Conservation (phyloP, 2,113 vertebrate species). For the Saccopteryx leptura region DNA sequence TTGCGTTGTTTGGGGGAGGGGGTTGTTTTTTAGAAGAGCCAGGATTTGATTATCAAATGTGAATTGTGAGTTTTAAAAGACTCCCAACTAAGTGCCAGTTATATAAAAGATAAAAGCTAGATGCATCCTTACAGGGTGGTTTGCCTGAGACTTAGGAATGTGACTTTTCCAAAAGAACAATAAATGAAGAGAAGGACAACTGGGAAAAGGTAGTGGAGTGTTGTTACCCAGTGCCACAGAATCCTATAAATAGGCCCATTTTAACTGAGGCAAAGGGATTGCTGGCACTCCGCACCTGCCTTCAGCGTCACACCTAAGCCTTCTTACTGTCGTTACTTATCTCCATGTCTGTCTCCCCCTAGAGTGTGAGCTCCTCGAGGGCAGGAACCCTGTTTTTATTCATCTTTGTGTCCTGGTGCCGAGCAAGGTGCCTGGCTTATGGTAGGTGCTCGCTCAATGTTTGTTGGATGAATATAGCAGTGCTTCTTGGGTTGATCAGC, state of each 20-base stretch:
- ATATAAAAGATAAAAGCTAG: not conserved
- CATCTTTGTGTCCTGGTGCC: conserved; percentile 81
- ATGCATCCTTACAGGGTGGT: not conserved
- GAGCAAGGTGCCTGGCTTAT: conserved; percentile 84
- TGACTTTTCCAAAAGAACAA: not conserved
- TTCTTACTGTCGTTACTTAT: conserved; percentile 78
- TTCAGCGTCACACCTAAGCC: conserved; percentile 27
- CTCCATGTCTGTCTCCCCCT: conserved; percentile 84
- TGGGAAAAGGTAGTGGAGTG: not conserved
- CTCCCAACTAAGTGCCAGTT: not conserved
- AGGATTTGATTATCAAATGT: conserved; percentile 41
- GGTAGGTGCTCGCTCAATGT: conserved; percentile 80
- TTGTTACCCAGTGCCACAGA: not conserved
- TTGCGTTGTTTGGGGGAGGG: no score
- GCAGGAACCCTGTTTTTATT: conserved; percentile 85
- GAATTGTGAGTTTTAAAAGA: not conserved
- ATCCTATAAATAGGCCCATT: not conserved
- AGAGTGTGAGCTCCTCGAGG: conserved; percentile 84
- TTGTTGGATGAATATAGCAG: conserved; percentile 77
- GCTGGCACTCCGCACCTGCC: not conserved
- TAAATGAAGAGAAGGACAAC: not conserved
- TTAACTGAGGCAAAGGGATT: not conserved
- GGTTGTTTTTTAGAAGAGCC: conserved; percentile 40
- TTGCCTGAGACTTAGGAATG: conserved; percentile 55
- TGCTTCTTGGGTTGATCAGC: conserved; percentile 73